Conservation (phyloP, 2,888 invertebrate genomes). For the Escarpia spicata region DNA sequence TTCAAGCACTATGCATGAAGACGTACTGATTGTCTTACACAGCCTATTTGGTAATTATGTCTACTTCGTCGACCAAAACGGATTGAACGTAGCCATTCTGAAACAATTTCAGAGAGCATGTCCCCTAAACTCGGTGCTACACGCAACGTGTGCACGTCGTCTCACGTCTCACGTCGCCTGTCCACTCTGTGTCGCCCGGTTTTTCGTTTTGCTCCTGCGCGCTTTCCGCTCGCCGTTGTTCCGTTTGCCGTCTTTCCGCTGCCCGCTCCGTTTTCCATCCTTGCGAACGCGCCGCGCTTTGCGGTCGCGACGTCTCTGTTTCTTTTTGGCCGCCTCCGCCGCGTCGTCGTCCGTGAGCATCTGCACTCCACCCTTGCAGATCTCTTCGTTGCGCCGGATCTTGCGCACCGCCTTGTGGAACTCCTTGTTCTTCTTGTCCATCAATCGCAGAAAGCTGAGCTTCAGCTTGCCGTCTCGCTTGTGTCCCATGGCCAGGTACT, state of each 20-base stretch:
- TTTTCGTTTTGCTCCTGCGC: slow-evolving; percentile 6
- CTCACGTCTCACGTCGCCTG: not conserved
- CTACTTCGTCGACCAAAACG: not conserved
- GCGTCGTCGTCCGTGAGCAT: slow-evolving; percentile 18
- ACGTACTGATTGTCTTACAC: not conserved
- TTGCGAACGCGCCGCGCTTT: slow-evolving; percentile 13
- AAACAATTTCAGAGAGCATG: no score
- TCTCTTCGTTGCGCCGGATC: slow-evolving; percentile 23
- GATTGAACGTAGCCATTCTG: no score
- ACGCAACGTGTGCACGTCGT: not conserved
- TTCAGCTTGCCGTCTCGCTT: slow-evolving; percentile 17
- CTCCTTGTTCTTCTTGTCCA: slow-evolving; percentile 23
- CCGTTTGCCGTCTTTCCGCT: not conserved
- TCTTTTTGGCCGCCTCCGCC: not conserved
- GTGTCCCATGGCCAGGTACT: slow-evolving; percentile 28
- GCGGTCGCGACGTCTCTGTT: not conserved
- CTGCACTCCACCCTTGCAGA: slow-evolving; percentile 26
- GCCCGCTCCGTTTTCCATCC: slow-evolving; percentile 23
- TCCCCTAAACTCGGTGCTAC: not conserved
- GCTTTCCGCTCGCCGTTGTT: slow-evolving; percentile 17
- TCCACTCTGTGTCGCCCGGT: not conserved
- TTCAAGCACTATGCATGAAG: not conserved
- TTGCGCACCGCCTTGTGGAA: slow-evolving; percentile 23
- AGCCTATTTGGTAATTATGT: not conserved
- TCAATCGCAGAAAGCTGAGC: slow-evolving; percentile 18